Base-by-base conservation (phyloP, 2,888 invertebrate species). In the Isotomurus palustris region DNA sequence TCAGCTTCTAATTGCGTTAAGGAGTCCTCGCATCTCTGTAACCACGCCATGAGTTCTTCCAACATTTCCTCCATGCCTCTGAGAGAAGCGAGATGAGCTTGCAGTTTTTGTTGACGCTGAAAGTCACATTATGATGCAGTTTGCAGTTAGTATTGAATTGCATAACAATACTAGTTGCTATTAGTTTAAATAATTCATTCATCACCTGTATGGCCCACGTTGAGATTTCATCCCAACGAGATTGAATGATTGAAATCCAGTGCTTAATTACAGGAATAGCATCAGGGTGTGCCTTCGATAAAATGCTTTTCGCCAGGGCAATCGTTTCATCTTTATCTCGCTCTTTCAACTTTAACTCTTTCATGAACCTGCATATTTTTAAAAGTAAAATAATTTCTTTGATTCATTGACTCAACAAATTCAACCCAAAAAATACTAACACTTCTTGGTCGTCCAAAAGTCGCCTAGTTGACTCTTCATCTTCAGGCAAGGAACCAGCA, bases 191-290 rank as follows among this genome's bases (percentile, higher is more conserved):
- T 32, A 12, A 49, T 28, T 25, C 36, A 40, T 28, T 24, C 40
- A 28, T 19, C 41, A 35, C 73, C 72, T 77, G 77, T 66, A 72
- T 73, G 1, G 92, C 91, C 92, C 93, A 92, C 72, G 90, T 88
- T 69, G 91, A 87, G 10, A 92, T 88, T 81, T 93, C 93, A 72
- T 93, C 93, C 96, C 96, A 97, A 66, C 95, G 81, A 22, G 92
- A 88, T 74, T 95, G 90, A 61, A 97, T 91, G 64, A 97, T 94
- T 29, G 93, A 92, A 67, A 96, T 88, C 96, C 96, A 97, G 78
- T 97, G 95, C 74, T 94, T 94, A 74, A 99, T 91, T n/a, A 96
- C 91, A 19, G 88, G 85, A n/a, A 92, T 88, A 0, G 94, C 95
- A 74, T 96, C 94, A 0, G 95, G 95, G 78, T 99, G 96, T n/a